A percentile compares a stretch with the other conserved stretches of the same genome.
Evolutionary conservation across 1,140 invertebrate species (phyloP).

Genomic region (Philopotamus ludificatus): DNA sequence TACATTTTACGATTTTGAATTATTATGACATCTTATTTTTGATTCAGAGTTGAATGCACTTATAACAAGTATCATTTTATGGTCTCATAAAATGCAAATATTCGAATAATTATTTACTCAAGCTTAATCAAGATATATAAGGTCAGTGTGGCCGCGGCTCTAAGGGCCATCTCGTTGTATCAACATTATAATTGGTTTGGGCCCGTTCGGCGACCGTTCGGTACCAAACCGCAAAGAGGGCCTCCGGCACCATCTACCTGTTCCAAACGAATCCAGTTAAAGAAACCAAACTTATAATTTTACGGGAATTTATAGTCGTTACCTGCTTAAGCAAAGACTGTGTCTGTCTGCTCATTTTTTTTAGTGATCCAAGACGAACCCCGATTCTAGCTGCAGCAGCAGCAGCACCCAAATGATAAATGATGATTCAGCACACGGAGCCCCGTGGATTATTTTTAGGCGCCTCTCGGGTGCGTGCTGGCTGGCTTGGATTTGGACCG

Average conservation of each 20-base stretch:
- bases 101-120: too few species aligned
- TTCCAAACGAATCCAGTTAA: constrained; percentile 41
- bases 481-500: too few species aligned
- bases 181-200: constrained; percentile 40
- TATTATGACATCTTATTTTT: too few species aligned
- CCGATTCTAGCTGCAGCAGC: background rate
- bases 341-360: background rate
- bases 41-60: too few species aligned
- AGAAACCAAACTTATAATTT: constrained; percentile 43
- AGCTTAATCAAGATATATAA: too few species aligned
- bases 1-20: too few species aligned
- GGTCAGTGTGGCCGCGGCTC: constrained; percentile 3
- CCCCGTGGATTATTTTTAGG: background rate
- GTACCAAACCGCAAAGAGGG: constrained; percentile 32
- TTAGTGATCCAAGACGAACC: background rate
- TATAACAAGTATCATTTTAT: too few species aligned
- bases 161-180: constrained; percentile 30
- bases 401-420: constrained; percentile 29
- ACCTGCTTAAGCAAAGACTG: constrained; percentile 35
- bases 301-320: constrained; percentile 42
- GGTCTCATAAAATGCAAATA: too few species aligned
- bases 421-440: constrained; percentile 33
- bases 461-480: constrained; percentile 3
- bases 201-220: constrained; percentile 27
- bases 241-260: constrained; percentile 23